Evolutionary conservation across 2,113 vertebrate species (phyloP).

Genomic region (Pyrgilauda ruficollis): DNA sequence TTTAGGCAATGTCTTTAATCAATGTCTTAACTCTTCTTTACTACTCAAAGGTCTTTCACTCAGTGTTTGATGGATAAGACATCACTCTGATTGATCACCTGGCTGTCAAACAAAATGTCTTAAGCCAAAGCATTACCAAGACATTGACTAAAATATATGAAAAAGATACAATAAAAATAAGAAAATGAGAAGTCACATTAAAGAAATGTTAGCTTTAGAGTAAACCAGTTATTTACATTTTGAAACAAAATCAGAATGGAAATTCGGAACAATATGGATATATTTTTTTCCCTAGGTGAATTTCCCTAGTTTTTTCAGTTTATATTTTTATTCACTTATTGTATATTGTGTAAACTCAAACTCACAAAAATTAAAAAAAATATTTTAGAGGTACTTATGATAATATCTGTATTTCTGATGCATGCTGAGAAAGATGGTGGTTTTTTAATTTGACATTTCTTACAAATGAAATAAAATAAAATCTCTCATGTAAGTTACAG

Average conservation of each 20-base stretch:
- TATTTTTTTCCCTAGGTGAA: neutral
- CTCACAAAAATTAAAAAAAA: neutral
- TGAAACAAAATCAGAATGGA: neutral
- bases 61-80: neutral
- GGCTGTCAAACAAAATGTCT: neutral
- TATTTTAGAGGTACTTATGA: neutral
- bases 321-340: neutral
- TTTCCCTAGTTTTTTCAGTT: neutral
- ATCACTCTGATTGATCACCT: neutral
- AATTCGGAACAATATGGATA: neutral
- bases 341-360: neutral
- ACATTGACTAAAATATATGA: neutral
- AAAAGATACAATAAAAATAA: neutral
- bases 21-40: neutral
- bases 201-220: neutral
- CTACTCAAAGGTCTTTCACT: neutral
- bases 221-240: neutral
- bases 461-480: neutral
- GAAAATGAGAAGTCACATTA: neutral
- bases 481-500: fast-evolving
- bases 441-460: neutral
- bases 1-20: neutral
- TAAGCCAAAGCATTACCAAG: neutral
- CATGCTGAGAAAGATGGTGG: neutral
- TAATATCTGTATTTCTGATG: neutral